phyloP scores from a whole-genome alignment of 2,797 vertebrate species.

The Amblyopsis hoosieri region DNA sequence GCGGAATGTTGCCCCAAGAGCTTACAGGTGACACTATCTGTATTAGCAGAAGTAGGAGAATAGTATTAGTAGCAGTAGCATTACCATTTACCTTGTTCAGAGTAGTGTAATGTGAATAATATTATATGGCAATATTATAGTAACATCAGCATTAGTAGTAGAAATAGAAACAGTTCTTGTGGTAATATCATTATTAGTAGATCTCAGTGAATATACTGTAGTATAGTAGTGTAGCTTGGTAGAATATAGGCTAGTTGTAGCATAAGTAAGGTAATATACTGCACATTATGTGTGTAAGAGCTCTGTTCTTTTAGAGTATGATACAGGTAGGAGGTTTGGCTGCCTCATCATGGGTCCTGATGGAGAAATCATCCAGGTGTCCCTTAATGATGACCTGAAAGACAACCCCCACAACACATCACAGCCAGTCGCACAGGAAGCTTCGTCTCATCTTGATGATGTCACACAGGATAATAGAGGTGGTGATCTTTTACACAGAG shows the following conservation, averaged over 20 bases:
- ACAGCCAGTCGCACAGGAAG: no score
- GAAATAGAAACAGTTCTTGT: no score
- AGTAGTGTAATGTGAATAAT: no score
- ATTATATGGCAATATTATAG: no score
- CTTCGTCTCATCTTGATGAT: conserved; percentile 32
- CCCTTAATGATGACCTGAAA: conserved; percentile 56
- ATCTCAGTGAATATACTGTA: no score
- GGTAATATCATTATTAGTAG: no score
- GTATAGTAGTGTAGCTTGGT: no score
- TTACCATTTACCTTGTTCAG: no score
- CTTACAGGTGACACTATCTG: conserved; percentile 66
- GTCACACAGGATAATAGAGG: conserved; percentile 50
- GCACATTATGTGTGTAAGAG: background rate
- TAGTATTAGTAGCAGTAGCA: no score
- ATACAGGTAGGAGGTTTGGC: conserved; percentile 57
- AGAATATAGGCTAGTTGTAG: no score
- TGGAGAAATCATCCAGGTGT: conserved; percentile 71
- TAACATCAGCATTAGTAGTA: no score
- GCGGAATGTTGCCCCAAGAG: conserved; percentile 56
- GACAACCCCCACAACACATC: conserved; percentile 30
- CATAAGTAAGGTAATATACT: background rate
- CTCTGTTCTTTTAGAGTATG: conserved; percentile 63
- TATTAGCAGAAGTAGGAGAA: no score
- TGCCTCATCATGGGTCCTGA: conserved; percentile 73
- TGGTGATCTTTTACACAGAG: conserved; percentile 18